Evolutionary conservation across 2,797 vertebrate species (phyloP).

Genomic region (Meda fulgida): DNA sequence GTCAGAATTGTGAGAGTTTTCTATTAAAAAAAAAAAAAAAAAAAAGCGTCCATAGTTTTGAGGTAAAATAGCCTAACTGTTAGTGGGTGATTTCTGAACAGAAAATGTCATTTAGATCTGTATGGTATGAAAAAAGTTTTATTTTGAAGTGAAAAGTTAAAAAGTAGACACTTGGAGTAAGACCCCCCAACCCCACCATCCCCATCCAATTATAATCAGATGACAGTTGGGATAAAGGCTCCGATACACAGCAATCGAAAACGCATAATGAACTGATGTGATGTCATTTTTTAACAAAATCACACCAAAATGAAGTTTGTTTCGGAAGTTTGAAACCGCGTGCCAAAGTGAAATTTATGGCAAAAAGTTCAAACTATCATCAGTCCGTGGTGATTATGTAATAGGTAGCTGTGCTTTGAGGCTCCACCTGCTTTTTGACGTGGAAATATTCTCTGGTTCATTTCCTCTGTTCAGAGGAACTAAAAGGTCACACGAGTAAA

Average conservation of each 20-base stretch:
- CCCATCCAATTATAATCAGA: neutral
- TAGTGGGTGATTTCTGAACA: neutral
- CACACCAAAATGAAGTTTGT: no score
- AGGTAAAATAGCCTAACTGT: neutral
- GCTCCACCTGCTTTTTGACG: neutral
- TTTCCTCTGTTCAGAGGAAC: neutral
- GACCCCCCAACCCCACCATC: no score
- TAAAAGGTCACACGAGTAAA: neutral
- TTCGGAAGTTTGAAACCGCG: neutral
- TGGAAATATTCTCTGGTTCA: neutral
- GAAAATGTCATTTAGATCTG: neutral
- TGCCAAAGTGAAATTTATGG: neutral
- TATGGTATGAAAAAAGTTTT: neutral
- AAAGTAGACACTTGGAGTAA: neutral
- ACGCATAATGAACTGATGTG: neutral
- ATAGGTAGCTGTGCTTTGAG: neutral
- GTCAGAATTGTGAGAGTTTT: no score
- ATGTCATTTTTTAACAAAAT: neutral
- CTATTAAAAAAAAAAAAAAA: no score
- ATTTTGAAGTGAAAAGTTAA: neutral
- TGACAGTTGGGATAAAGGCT: neutral
- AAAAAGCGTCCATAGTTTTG: neutral
- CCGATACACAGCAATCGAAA: neutral
- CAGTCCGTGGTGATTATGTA: neutral
- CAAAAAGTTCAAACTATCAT: neutral